A percentile compares a stretch with the other conserved stretches of the same genome.
Evolutionary conservation across 2,113 vertebrate species (phyloP).

Genomic region (human): DNA sequence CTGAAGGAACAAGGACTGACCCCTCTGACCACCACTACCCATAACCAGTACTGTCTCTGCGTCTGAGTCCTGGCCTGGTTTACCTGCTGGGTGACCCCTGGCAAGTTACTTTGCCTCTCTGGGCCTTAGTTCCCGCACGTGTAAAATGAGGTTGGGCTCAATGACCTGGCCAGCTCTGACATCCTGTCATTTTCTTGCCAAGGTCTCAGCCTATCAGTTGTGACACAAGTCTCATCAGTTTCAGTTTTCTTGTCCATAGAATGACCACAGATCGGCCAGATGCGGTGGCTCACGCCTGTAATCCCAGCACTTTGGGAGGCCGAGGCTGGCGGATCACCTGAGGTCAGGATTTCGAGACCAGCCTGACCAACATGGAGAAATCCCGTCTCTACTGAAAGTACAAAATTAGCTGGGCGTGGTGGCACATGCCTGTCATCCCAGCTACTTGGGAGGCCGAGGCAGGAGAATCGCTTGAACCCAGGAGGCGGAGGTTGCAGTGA

Average conservation of each 20-base stretch:
- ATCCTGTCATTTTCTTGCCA: background rate
- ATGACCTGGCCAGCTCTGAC: background rate
- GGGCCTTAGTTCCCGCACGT: background rate
- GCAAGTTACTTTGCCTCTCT: background rate
- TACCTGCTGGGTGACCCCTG: background rate
- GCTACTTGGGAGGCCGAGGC: too few species aligned
- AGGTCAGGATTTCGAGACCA: too few species aligned
- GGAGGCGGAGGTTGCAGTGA: too few species aligned
- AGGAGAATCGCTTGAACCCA: too few species aligned
- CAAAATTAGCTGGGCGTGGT: too few species aligned
- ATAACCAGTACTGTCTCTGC: rapidly evolving
- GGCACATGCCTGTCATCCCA: too few species aligned
- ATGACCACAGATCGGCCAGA: background rate
- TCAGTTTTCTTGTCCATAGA: background rate
- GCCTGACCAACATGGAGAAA: too few species aligned
- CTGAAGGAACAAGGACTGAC: rapidly evolving
- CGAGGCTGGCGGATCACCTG: too few species aligned
- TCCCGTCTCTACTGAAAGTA: too few species aligned
- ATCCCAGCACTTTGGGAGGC: too few species aligned
- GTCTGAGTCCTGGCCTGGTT: background rate
- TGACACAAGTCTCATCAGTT: background rate
- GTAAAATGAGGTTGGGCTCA: background rate
- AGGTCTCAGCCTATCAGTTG: background rate
- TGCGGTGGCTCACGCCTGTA: rapidly evolving
- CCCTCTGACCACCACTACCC: rapidly evolving